Evolutionary conservation across 2,888 invertebrate genomes (phyloP).

Genomic region (Drosophila setosimentum): DNA sequence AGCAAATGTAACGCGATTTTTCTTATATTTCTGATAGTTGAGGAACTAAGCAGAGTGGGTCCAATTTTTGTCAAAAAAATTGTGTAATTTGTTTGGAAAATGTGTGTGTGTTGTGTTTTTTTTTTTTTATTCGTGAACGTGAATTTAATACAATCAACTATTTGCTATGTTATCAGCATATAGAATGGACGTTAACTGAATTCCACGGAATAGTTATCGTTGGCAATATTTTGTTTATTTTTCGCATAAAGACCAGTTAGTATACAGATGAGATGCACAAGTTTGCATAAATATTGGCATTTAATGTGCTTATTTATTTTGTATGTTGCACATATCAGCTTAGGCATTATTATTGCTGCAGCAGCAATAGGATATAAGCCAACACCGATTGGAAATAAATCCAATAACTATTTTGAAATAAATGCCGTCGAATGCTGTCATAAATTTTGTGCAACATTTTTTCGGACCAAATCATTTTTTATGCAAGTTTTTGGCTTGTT

Average conservation of each 20-base stretch:
- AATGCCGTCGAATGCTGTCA: slow-evolving; percentile 55
- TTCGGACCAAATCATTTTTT: slow-evolving; percentile 54
- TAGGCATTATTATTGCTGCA: slow-evolving; percentile 44
- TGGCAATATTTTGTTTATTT: neutral
- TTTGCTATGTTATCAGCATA: neutral
- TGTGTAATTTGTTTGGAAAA: neutral
- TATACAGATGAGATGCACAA: neutral
- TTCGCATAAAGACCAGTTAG: neutral
- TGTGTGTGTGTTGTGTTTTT: neutral
- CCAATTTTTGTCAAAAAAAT: neutral
- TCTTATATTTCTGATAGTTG: neutral
- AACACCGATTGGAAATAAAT: slow-evolving; percentile 42
- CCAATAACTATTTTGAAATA: slow-evolving; percentile 59
- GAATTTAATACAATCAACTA: neutral
- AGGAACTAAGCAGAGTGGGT: neutral
- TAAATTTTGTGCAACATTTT: slow-evolving; percentile 56
- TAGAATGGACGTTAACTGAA: neutral
- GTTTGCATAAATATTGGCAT: slow-evolving; percentile 23
- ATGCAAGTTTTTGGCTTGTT: slow-evolving; percentile 30
- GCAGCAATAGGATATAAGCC: slow-evolving; percentile 8
- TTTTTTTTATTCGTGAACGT: neutral
- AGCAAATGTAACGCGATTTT: neutral
- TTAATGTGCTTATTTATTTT: slow-evolving; percentile 40
- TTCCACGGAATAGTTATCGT: neutral
- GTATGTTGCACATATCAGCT: slow-evolving; percentile 48